Conservation (phyloP, 2,888 invertebrate species). For the Perdita meconis region DNA sequence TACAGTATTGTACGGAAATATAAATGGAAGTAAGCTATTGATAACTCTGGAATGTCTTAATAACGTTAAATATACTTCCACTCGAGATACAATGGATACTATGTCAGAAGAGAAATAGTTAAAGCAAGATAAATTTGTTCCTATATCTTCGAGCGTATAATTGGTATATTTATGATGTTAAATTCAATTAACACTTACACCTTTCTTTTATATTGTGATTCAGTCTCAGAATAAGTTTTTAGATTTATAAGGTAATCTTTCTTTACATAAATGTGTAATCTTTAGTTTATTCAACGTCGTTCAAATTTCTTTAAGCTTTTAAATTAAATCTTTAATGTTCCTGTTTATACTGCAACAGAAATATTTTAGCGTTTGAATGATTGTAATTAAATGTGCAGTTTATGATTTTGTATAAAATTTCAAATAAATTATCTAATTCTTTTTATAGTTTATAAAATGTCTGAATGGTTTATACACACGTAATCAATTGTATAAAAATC, state of each 20-base stretch:
- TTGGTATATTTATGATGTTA: conserved; percentile 7
- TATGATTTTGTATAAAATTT: conserved; percentile 27
- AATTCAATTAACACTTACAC: not conserved
- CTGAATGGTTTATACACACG: not conserved
- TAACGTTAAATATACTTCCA: conserved; percentile 21
- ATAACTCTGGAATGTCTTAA: conserved; percentile 15
- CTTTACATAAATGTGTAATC: too few species aligned
- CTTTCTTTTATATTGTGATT: not conserved
- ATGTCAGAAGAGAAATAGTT: not conserved
- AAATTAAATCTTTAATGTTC: conserved; percentile 1
- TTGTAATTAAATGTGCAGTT: conserved; percentile 13
- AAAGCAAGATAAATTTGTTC: not conserved
- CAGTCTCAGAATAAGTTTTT: conserved; percentile 3
- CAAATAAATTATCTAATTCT: conserved; percentile 30
- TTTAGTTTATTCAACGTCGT: too few species aligned
- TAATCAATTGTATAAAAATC: conserved; percentile 6
- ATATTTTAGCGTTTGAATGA: conserved; percentile 29
- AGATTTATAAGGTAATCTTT: too few species aligned
- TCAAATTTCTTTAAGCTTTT: too few species aligned
- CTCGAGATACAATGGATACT: conserved; percentile 8
- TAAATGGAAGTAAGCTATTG: conserved; percentile 2
- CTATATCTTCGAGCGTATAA: not conserved
- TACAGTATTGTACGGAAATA: conserved; percentile 35
- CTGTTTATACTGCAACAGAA: not conserved
- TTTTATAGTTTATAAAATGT: conserved; percentile 22